Percentiles rank a stretch among this genome's conserved stretches.
Conservation (phyloP, 1,140 invertebrate species). For the Papilio xuthus region DNA sequence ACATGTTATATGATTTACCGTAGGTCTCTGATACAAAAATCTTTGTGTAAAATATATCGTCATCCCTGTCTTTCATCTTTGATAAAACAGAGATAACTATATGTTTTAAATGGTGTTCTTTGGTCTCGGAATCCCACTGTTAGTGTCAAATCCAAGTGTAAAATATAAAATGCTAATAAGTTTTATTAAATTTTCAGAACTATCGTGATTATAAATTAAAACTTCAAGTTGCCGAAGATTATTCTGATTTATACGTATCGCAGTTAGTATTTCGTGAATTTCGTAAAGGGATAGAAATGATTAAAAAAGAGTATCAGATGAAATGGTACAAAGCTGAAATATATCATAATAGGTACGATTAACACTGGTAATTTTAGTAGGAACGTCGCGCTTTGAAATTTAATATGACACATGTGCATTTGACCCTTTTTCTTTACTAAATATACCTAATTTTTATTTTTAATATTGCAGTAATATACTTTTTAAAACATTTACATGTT, state of each 20-base stretch:
- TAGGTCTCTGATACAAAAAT: too few relatives aligned
- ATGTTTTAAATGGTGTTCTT: too few relatives aligned
- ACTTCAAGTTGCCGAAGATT: slow-evolving; percentile 84
- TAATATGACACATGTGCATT: not conserved
- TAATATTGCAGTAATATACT: slow-evolving; percentile 79
- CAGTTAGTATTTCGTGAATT: slow-evolving; percentile 81
- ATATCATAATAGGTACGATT: slow-evolving; percentile 81
- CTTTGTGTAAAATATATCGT: too few relatives aligned
- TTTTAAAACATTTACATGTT: slow-evolving; percentile 84
- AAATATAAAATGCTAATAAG: too few relatives aligned
- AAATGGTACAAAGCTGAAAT: slow-evolving; percentile 79
- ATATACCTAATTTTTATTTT: slow-evolving; percentile 1
- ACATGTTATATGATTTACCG: too few relatives aligned
- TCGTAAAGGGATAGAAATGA: slow-evolving; percentile 66
- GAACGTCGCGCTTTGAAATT: not conserved
- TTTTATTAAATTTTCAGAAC: slow-evolving; percentile 56
- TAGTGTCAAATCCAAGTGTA: too few relatives aligned
- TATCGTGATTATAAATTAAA: slow-evolving; percentile 77
- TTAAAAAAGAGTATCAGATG: slow-evolving; percentile 73
- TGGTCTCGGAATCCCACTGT: too few relatives aligned
- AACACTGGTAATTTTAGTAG: not conserved
- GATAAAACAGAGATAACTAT: too few relatives aligned
- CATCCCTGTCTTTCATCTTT: too few relatives aligned
- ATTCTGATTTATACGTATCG: slow-evolving; percentile 82
- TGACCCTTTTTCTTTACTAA: not conserved